Percentiles rank a stretch among this genome's conserved stretches.
Conservation (phyloP, 1,140 invertebrate genomes). For the Drosophila suzukii region DNA sequence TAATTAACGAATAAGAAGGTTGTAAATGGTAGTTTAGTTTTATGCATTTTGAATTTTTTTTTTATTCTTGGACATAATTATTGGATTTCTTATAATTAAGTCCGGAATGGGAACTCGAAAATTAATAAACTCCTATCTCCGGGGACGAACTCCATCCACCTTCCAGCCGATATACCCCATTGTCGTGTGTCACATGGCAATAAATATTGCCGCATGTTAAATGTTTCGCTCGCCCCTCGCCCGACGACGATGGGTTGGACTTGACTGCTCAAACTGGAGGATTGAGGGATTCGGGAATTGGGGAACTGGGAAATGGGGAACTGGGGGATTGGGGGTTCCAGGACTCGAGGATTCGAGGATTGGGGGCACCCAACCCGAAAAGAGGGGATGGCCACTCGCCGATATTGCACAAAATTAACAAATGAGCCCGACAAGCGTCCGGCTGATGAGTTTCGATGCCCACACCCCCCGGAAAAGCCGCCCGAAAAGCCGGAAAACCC, state of each 20-base stretch:
- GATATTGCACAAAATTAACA: slow-evolving; percentile 77
- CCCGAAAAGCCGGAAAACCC: not conserved
- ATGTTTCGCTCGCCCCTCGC: slow-evolving; percentile 32
- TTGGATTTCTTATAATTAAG: not conserved
- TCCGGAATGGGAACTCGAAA: not conserved
- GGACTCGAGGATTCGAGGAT: not conserved
- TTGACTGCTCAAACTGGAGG: not conserved
- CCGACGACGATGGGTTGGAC: not conserved
- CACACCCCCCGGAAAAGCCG: not conserved
- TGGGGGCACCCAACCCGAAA: not conserved
- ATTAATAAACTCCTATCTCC: slow-evolving; percentile 1
- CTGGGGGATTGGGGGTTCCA: not conserved
- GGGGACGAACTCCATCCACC: not conserved
- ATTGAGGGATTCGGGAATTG: not conserved
- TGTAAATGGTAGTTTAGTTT: too few relatives aligned
- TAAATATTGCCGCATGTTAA: slow-evolving; percentile 70
- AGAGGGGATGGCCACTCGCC: slow-evolving; percentile 26
- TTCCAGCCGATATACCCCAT: slow-evolving; percentile 14
- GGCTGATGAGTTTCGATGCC: slow-evolving; percentile 37
- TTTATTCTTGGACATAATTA: too few relatives aligned
- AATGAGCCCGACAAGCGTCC: slow-evolving; percentile 70
- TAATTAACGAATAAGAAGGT: too few relatives aligned
- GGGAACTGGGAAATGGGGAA: not conserved
- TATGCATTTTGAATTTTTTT: too few relatives aligned
- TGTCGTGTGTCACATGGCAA: slow-evolving; percentile 33